These are phyloP conservation scores for Pemphredon lugubris DNA, from an alignment of 2,888 invertebrate genomes.

Conservation along the genomic window DNA sequence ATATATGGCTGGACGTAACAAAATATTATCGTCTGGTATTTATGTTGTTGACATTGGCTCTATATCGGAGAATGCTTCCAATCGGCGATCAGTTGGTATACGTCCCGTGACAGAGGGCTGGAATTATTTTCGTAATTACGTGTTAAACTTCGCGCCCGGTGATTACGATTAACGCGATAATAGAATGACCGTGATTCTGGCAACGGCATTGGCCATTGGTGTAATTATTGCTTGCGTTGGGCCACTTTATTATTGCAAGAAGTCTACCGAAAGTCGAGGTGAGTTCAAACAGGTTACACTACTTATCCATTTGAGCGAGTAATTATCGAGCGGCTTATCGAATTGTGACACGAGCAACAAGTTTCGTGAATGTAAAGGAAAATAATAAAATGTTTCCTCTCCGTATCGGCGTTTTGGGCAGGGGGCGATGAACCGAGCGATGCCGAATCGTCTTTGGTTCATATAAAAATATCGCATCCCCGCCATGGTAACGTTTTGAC, in stretches of 20 bases:
- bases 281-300: slow-evolving; percentile 10
- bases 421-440: too few species aligned
- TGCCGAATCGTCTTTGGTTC: slow-evolving; percentile 1
- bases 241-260: slow-evolving; percentile 47
- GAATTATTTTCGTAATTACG: background rate
- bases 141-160: background rate
- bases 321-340: background rate
- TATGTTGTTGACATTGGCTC: slow-evolving; percentile 20
- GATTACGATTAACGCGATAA: background rate
- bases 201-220: slow-evolving; percentile 36
- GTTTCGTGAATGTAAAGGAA: too few species aligned
- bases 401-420: too few species aligned
- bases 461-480: slow-evolving; percentile 17
- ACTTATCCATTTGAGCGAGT: background rate
- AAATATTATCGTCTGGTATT: slow-evolving; percentile 13
- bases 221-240: slow-evolving; percentile 47
- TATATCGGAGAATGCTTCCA: slow-evolving; percentile 1
- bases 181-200: slow-evolving; percentile 47
- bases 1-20: too few species aligned
- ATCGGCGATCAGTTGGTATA: background rate
- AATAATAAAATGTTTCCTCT: too few species aligned
- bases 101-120: background rate
- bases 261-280: background rate
- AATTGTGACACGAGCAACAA: too few species aligned
- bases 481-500: background rate